Evolutionary conservation across 2,888 invertebrate genomes (phyloP).

Genomic region (Perdita meconis): DNA sequence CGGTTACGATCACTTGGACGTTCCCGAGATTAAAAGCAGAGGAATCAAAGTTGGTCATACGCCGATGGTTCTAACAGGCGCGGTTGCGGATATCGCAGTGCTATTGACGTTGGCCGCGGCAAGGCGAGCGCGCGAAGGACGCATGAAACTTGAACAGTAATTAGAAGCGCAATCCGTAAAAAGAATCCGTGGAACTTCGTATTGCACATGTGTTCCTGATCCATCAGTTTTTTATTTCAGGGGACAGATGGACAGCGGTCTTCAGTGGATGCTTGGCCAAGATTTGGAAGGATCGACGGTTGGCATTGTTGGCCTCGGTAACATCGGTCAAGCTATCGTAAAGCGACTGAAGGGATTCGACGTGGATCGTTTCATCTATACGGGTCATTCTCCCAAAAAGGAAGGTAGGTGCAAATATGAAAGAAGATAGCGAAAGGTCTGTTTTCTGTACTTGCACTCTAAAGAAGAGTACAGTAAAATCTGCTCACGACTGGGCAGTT

Average conservation of each 20-base stretch:
- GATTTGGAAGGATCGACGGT: conserved; percentile 92
- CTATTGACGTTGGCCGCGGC: conserved; percentile 91
- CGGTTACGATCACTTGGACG: conserved; percentile 93
- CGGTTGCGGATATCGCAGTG: conserved; percentile 94
- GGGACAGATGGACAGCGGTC: conserved; percentile 87
- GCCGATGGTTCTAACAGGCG: conserved; percentile 89
- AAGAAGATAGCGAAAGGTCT: background rate
- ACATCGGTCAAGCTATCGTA: conserved; percentile 91
- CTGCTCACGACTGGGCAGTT: too few species aligned
- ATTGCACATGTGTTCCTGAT: too few species aligned
- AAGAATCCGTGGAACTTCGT: background rate
- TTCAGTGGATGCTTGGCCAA: conserved; percentile 91
- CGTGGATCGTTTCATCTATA: conserved; percentile 89
- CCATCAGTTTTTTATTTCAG: conserved; percentile 42
- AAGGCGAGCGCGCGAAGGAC: conserved; percentile 91
- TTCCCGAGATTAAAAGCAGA: conserved; percentile 88
- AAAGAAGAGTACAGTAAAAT: too few species aligned
- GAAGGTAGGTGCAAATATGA: conserved; percentile 63
- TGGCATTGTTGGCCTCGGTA: conserved; percentile 93
- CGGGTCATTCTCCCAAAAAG: conserved; percentile 86
- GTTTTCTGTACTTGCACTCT: background rate
- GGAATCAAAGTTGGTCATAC: conserved; percentile 93
- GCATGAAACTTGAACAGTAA: conserved; percentile 87
- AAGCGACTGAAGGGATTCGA: conserved; percentile 90
- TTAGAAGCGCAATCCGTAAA: background rate